Base-by-base conservation (phyloP, 2,113 vertebrate genomes). In the Electrona antarctica region DNA sequence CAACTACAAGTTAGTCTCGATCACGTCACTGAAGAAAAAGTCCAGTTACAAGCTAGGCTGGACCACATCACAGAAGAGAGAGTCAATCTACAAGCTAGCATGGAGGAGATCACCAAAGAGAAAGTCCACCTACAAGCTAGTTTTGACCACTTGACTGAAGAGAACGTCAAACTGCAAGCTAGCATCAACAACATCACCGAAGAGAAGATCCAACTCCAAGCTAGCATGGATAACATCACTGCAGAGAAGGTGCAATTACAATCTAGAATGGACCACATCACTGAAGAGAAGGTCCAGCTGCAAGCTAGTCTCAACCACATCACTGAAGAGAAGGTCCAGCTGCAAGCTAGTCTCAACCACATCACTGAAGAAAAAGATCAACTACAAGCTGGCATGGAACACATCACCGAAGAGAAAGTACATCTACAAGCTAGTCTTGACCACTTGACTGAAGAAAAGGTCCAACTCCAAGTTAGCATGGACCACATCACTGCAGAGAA, bases 291-390 rank as follows among this genome's bases (percentile, higher is more conserved):
- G 7, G 0, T 28, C 15, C n/a, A 58, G 7, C 2, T 3, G 8
- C 14, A 28, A 10, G 56, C 21, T 8, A 29, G 11, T 7, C 56
- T 58, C 1, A 2, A 29, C 14, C 14, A 21, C 2, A 3, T 28
- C 3, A 28, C 68, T 11, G 65, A 74, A 28, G 71, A 79, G 33
- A 79, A 65, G 7, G 3, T 52, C 15, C 48, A 51, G 64, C 6
- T 79, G 10, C 58, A 84, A 60, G 63, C 72, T 41, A 66, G 65
- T 58, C 45, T 69, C 69, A 13, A 77, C 70, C 62, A 15, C 52
- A 33, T 66, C 6, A 12, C 54, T 41, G 33, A 3, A 41, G 33
- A 41, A 6, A 41, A 41, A 6, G 33, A 4, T 6, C 33, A 41
- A 41, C 5, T 41, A 41, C 33, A 41, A 41, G 33, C 5, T 41